A percentile compares a stretch with the other conserved stretches of the same genome.
These are phyloP conservation scores for Sebastes trivittatus DNA, from an alignment of 2,797 vertebrate species.

Conservation along the genomic window DNA sequence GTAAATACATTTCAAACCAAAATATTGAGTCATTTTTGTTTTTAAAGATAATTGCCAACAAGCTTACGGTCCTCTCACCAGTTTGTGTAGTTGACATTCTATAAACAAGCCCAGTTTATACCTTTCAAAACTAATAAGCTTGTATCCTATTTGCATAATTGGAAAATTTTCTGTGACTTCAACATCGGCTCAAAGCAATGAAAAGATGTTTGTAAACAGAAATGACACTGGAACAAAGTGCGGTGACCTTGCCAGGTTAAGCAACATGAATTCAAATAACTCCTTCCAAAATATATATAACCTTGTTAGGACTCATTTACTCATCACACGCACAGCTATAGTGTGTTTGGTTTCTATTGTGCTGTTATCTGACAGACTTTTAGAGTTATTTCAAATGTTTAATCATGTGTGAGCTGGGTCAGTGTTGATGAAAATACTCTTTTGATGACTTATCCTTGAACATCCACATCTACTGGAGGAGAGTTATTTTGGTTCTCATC, in stretches of 20 bases:
- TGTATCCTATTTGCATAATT: conserved; percentile 61
- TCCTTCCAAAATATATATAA: conserved; percentile 5
- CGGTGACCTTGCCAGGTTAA: conserved; percentile 41
- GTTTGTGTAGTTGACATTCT: conserved; percentile 25
- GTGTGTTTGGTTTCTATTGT: background rate
- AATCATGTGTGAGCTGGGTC: background rate
- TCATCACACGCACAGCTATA: background rate
- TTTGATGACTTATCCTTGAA: background rate
- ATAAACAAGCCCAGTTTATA: conserved; percentile 33
- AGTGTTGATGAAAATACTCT: background rate
- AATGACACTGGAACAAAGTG: conserved; percentile 51
- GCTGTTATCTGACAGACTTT: background rate
- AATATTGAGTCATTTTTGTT: conserved; percentile 1
- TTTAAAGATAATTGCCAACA: conserved; percentile 21
- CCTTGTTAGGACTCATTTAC: background rate
- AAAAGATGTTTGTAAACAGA: conserved; percentile 30
- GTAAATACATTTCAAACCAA: conserved; percentile 5
- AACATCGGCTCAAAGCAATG: background rate
- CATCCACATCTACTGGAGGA: background rate
- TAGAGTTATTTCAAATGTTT: background rate
- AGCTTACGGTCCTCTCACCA: conserved; percentile 8
- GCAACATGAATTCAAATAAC: conserved; percentile 41
- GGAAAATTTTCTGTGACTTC: conserved; percentile 27
- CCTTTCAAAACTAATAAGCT: conserved; percentile 48
- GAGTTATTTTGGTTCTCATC: background rate